Conservation (phyloP, 1,140 invertebrate genomes). For the Drosophila quadrilineata region DNA sequence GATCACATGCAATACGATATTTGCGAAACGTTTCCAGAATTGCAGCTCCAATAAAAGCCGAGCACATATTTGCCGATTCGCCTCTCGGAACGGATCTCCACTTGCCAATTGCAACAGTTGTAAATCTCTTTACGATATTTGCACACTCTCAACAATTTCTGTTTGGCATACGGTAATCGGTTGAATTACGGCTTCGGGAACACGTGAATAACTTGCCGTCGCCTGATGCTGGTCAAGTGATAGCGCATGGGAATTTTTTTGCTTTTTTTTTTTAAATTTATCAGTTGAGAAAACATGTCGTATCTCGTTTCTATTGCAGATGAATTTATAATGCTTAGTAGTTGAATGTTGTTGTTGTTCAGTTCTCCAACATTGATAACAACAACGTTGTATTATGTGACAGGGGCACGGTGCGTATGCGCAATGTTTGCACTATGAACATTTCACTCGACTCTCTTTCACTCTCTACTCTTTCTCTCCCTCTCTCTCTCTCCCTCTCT, state of each 20-base stretch:
- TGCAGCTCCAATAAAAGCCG: slow-evolving; percentile 46
- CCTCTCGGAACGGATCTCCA: slow-evolving; percentile 30
- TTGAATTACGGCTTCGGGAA: slow-evolving; percentile 50
- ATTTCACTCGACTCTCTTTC: slow-evolving; percentile 4
- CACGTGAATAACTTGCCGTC: slow-evolving; percentile 51
- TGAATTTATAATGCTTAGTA: slow-evolving; percentile 32
- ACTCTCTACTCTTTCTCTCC: too few relatives aligned
- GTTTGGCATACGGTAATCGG: slow-evolving; percentile 48
- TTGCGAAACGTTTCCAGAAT: slow-evolving; percentile 48
- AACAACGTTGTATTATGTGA: slow-evolving; percentile 11
- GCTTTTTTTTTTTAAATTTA: slow-evolving; percentile 8
- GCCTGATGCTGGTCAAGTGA: slow-evolving; percentile 40
- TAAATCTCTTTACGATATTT: slow-evolving; percentile 24
- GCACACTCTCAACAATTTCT: background rate
- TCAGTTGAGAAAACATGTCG: slow-evolving; percentile 10
- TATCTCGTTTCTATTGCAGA: slow-evolving; percentile 53
- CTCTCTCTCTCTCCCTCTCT: too few relatives aligned
- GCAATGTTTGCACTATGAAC: slow-evolving; percentile 51
- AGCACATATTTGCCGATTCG: too few relatives aligned
- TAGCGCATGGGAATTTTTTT: too few relatives aligned
- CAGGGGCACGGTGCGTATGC: slow-evolving; percentile 53
- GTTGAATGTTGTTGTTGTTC: slow-evolving; percentile 39
- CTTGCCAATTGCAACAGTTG: too few relatives aligned
- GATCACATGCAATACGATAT: slow-evolving; percentile 39
- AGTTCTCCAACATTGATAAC: slow-evolving; percentile 53